Evolutionary conservation across 2,797 vertebrate genomes (phyloP), one percentile per base, ranked within the genome.

Genomic region (Siniperca obscura): DNA sequence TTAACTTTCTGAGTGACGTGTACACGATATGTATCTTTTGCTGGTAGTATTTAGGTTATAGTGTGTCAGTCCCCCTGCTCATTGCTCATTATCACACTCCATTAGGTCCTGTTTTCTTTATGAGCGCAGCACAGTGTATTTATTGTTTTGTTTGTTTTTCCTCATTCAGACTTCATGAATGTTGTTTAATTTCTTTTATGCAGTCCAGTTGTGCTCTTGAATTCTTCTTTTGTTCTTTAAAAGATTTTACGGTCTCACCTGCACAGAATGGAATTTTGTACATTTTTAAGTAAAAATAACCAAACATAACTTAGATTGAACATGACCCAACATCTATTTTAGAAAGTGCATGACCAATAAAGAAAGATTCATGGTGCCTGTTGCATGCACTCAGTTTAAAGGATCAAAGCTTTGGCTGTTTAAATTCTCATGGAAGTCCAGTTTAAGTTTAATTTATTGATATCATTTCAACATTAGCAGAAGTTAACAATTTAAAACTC

Each of bases 401-500:
- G 1, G 34, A 42, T n/a, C 6, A 7, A 12, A 52, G 46, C 1
- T 1, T 22, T 8, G n/a, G 17, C 13, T 6, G 17, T 36, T 52
- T 62, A 40, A 57, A 50, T 76, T 25, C 7, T 65, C 21, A 52
- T 30, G 30, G 30, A 30, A 74, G 12, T 48, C 11, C 27, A 65
- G 5, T 65, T 65, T 70, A 2, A 44, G 21, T 42, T 10, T 69
- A 0, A 57, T 48, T 34, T 50, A 27, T 67, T 57, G 52, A 42
- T 50, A 21, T 64, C 1, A 66, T 75, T 46, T 56, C 14, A 56
- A 52, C 71, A 21, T 25, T 74, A n/a, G 40, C 22, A 38, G 8
- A 74, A 42, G 36, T 55, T 2, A 55, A 50, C 44, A 42, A 22
- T 64, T 74, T 22, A 64, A 65, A 68, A 48, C 30, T 48, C 36